Percentiles rank a stretch among this genome's conserved stretches.
phyloP scores from a whole-genome alignment of 2,888 invertebrate species.

The Drosophila flavopinicola region DNA sequence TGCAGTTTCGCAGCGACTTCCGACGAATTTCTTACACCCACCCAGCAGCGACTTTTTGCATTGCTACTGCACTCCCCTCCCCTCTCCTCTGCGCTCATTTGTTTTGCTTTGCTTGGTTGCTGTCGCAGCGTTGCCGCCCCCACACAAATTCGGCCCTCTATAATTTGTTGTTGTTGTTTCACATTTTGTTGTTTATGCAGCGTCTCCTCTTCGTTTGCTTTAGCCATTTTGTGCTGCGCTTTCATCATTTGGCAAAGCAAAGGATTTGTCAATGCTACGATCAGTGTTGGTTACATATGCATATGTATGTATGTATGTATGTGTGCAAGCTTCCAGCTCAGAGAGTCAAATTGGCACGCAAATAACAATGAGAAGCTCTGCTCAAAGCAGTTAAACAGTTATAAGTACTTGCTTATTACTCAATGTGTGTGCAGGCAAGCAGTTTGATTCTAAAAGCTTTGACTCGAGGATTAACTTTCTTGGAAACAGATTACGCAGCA shows the following conservation, averaged over 20 bases:
- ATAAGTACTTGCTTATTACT: too few species aligned
- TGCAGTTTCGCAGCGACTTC: slow-evolving; percentile 41
- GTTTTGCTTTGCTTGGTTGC: slow-evolving; percentile 33
- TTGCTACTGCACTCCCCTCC: slow-evolving; percentile 18
- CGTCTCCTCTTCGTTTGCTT: slow-evolving; percentile 54
- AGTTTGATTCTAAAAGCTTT: not conserved
- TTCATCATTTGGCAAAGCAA: slow-evolving; percentile 40
- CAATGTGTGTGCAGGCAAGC: too few species aligned
- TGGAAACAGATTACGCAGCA: too few species aligned
- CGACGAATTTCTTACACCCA: slow-evolving; percentile 77
- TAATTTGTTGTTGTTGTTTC: slow-evolving; percentile 46
- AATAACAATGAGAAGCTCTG: not conserved
- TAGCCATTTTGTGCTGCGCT: slow-evolving; percentile 51
- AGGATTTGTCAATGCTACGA: slow-evolving; percentile 55
- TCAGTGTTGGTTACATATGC: slow-evolving; percentile 12
- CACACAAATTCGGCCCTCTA: slow-evolving; percentile 63
- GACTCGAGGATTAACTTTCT: not conserved
- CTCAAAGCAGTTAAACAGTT: too few species aligned
- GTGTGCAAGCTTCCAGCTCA: not conserved
- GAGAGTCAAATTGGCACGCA: not conserved
- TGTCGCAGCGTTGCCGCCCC: slow-evolving; percentile 67
- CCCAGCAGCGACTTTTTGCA: slow-evolving; percentile 68
- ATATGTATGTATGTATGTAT: not conserved
- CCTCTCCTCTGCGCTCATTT: slow-evolving; percentile 6
- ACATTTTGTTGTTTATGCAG: slow-evolving; percentile 44